Conservation (phyloP, 2,797 vertebrate species). For the Platalea minor region DNA sequence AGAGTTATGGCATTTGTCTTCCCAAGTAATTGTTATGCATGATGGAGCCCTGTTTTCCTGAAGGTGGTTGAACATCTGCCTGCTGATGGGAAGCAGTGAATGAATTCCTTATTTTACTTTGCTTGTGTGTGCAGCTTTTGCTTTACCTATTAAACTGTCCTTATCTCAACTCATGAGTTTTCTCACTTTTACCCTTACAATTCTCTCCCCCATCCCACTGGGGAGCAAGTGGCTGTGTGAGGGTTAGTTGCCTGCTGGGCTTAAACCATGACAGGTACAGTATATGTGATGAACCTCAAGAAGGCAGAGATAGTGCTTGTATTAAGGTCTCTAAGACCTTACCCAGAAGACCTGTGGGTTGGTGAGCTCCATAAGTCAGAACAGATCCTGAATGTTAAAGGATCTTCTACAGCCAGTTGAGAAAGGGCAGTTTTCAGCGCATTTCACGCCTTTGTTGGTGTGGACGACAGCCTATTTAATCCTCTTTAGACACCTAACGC, state of each 20-base stretch:
- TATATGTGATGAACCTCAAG: not conserved
- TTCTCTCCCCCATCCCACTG: not conserved
- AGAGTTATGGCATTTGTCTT: rapidly evolving
- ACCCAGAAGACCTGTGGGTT: not conserved
- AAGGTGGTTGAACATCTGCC: not conserved
- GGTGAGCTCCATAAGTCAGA: not conserved
- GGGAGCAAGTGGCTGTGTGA: not conserved
- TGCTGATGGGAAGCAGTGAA: not conserved
- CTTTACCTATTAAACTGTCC: not conserved
- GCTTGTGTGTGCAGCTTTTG: rapidly evolving
- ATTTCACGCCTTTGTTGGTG: not conserved
- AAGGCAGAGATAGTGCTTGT: not conserved
- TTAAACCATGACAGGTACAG: not conserved
- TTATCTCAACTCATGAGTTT: not conserved
- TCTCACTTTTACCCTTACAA: not conserved
- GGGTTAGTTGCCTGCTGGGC: not conserved
- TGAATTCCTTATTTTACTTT: not conserved
- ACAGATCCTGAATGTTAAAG: not conserved
- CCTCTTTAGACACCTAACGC: not conserved
- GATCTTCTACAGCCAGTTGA: rapidly evolving
- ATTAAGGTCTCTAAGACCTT: not conserved
- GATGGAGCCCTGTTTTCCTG: not conserved
- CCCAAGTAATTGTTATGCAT: rapidly evolving
- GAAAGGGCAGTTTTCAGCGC: not conserved
- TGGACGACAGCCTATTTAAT: not conserved